Percentiles rank a stretch among this genome's conserved stretches.
Evolutionary conservation across 2,888 invertebrate species (phyloP).

Genomic region (Pristionchus arcanus): DNA sequence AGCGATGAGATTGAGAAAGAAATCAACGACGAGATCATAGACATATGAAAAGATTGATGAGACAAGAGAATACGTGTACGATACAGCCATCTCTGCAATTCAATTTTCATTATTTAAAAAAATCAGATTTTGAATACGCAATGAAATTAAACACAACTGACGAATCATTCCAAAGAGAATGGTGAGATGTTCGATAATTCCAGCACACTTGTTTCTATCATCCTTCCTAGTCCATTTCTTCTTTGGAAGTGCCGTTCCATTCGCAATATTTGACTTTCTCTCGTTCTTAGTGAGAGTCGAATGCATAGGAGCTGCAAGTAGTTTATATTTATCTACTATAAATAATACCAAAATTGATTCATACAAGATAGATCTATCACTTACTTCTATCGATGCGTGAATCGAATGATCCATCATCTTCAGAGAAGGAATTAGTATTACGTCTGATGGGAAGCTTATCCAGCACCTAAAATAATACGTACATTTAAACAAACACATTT

Average conservation of each 20-base stretch:
- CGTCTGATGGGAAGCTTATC: constrained; percentile 33
- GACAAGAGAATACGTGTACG: background rate
- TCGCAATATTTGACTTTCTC: background rate
- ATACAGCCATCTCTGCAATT: constrained; percentile 3
- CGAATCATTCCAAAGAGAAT: background rate
- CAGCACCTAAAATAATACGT: background rate
- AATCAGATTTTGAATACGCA: background rate
- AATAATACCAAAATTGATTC: background rate
- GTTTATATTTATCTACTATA: background rate
- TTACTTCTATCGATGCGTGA: constrained; percentile 1
- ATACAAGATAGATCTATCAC: background rate
- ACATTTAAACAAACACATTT: background rate
- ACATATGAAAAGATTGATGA: background rate
- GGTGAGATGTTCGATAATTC: background rate
- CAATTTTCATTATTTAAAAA: background rate
- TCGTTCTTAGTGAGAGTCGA: constrained; percentile 27
- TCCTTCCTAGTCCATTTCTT: constrained; percentile 23
- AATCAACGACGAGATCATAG: constrained; percentile 36
- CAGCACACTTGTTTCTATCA: background rate
- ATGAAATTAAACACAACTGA: background rate
- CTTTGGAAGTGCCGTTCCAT: background rate
- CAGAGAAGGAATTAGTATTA: background rate
- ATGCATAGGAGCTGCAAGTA: background rate
- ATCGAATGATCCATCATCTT: constrained; percentile 26
- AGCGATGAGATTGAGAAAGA: constrained; percentile 9